Conservation (phyloP, 2,797 vertebrate genomes). For the Staurois parvus region DNA sequence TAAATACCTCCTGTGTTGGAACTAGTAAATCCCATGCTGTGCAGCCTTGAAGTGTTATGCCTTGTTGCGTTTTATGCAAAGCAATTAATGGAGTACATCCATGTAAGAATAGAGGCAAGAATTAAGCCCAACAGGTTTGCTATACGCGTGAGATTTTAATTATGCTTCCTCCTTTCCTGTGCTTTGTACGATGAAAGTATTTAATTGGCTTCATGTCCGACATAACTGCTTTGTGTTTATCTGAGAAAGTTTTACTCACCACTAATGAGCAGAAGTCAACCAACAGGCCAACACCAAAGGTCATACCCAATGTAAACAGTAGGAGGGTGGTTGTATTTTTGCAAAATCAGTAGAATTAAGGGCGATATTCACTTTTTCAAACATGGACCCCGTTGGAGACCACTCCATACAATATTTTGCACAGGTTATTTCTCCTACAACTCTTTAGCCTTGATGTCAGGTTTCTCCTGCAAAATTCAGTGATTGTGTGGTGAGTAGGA, state of each 20-base stretch:
- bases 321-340: neutral
- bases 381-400: no score
- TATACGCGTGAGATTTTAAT: constrained; percentile 12
- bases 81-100: constrained; percentile 6
- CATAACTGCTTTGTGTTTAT: constrained; percentile 16
- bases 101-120: neutral
- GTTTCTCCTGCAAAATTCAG: no score
- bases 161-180: constrained; percentile 17
- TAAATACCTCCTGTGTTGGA: constrained; percentile 1
- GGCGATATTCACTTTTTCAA: no score
- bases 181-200: neutral
- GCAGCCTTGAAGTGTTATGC: constrained; percentile 1
- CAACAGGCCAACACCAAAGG: neutral
- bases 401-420: no score
- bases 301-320: neutral
- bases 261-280: constrained; percentile 6
- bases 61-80: constrained; percentile 14
- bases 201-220: constrained; percentile 24
- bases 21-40: constrained; percentile 15
- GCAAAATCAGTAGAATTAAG: no score
- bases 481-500: no score
- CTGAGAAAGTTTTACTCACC: neutral
- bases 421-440: no score
- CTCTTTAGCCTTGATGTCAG: no score
- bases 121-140: constrained; percentile 7